Conservation (phyloP, 1,140 invertebrate species). For the Stenopsyche tienmushanensis region DNA sequence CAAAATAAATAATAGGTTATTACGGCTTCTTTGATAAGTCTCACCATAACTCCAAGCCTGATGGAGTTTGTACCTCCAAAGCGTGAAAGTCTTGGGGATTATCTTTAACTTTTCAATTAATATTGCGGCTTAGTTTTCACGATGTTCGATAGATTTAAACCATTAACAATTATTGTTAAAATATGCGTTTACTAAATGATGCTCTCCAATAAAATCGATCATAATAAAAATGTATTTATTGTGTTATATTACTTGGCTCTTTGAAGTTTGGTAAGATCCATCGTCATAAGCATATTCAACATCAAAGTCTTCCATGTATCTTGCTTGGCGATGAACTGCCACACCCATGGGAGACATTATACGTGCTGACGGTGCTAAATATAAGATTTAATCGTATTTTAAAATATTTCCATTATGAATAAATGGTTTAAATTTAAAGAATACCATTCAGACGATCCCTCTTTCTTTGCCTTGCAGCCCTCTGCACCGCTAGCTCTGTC, state of each 20-base stretch:
- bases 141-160: no score
- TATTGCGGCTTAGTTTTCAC: no score
- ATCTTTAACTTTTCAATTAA: no score
- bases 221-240: not conserved
- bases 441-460: slow-evolving; percentile 30
- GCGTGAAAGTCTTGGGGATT: no score
- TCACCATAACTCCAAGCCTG: no score
- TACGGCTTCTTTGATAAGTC: no score
- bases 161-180: not conserved
- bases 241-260: slow-evolving; percentile 38
- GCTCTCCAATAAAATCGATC: no score
- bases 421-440: not conserved
- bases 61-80: no score
- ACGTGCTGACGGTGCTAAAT: slow-evolving; percentile 54
- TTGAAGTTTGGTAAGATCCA: slow-evolving; percentile 46
- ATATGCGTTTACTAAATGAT: no score
- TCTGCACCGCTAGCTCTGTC: slow-evolving; percentile 36
- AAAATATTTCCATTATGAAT: not conserved
- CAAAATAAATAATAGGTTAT: no score
- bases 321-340: slow-evolving; percentile 58
- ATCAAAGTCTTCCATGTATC: slow-evolving; percentile 48
- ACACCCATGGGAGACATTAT: slow-evolving; percentile 72
- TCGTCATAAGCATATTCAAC: slow-evolving; percentile 52
- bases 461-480: slow-evolving; percentile 30
- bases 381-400: no score